Evolutionary conservation across 2,888 invertebrate genomes (phyloP), one percentile per base, ranked within the genome.

Genomic region (Heterodera filipjevi): DNA sequence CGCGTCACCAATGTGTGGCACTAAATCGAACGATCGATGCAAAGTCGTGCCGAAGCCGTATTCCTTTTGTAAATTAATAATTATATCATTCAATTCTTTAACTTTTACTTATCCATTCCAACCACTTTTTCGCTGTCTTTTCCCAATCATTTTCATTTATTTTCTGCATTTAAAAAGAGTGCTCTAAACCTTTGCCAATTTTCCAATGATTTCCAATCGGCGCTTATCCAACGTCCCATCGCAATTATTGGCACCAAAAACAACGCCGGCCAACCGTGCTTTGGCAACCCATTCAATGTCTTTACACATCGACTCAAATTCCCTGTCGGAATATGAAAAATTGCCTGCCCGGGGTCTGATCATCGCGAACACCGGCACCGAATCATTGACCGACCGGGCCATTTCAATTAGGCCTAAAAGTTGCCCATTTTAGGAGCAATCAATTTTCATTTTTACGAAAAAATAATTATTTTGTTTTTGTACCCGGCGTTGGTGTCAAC

Each of bases 221-320:
- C 27, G 49, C 73, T 33, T 70, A 19, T 77, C 66, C 49, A 78
- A 75, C n/a, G 46, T 72, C 12, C 32, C 39, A 64, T 78, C 76
- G 44, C 66, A 35, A n/a, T 35, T 53, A 78, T 73, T 78, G 44
- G 77, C 78, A n/a, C 79, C 79, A 46, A 79, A 66, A 39, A 78
- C 79, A 44, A 79, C 68, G 33, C 79, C 79, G n/a, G 77, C 53
- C 49, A 79, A 22, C 10, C 77, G 77, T 19, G 46, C 53, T 32
- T 12, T n/a, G 14, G 66, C 59, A 22, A 75, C 35, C 19, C 27
- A 27, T 22, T 64, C 77, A 35, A 77, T 77, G 66, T 79, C 79
- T 32, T n/a, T 44, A 10, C 46, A 32, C 79, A 79, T 79, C 2
- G 64, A 32, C 35, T 77, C 70, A 27, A 79, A 44, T 44, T 79